Evolutionary conservation across 1,140 invertebrate genomes (phyloP), one percentile per base, ranked within the genome.

Genomic region (Drosophila pseudoobscura): DNA sequence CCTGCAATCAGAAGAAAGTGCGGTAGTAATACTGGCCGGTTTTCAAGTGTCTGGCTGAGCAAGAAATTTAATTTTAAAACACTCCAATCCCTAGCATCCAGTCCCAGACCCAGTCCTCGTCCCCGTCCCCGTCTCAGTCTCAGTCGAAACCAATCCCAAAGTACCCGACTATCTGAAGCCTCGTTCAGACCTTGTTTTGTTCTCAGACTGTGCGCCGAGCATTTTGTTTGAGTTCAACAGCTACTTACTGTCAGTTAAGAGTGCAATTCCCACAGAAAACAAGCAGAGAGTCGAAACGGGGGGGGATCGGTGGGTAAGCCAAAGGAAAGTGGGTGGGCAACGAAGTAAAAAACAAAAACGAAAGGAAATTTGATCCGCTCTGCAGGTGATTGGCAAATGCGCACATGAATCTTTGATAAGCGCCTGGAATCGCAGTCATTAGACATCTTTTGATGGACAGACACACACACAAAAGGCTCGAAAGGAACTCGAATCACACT

Each of bases 351-450:
- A 35, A 31, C 7, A 8, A 46, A 46, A 35, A 6, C 9, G 44
- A 55, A 31, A 31, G 24, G 45, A 64, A 64, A 64, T 64, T 31
- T 45, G 58, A 64, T 43, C 35, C 50, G 49, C 50, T 62, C 57
- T 62, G 26, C 26, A 55, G 50, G 68, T 79, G 75, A 80, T 76
- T 85, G 76, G 72, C 55, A 72, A 84, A 68, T 75, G 80, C 44
- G 60, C 49, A 64, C 75, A 75, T 89, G 84, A 89, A 88, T 88
- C 79, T 76, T 89, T 88, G 83, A 88, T 88, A 83, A 79, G 75
- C 68, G 57, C 52, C 65, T 83, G 78, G 75, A 83, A 88, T 83
- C 76, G 83, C 82, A 88, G 78, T 88, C 82, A 87, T 87, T 87
- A 88, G 82, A 75, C 82, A 78, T 72, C 55, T 80, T 64, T 61